phyloP scores from a whole-genome alignment of 2,797 vertebrate species.

The Coilia nasus region DNA sequence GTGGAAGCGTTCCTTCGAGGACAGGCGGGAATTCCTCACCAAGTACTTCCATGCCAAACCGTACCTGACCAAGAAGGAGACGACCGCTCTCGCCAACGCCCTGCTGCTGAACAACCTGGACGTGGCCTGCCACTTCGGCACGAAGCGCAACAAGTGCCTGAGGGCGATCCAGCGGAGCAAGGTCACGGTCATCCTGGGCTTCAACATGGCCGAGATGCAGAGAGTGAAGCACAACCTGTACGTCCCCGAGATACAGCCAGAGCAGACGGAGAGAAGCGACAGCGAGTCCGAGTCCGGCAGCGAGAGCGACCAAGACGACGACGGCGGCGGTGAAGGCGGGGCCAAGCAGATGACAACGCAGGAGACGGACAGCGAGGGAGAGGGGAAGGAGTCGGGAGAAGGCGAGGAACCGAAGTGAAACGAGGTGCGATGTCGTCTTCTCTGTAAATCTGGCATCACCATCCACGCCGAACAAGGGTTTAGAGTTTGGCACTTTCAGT shows the following conservation, averaged over 20 bases:
- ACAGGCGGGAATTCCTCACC: conserved; percentile 84
- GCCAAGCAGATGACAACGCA: too few relatives aligned
- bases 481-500: too few relatives aligned
- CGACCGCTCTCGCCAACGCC: conserved; percentile 81
- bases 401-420: too few relatives aligned
- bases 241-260: conserved; percentile 62
- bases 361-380: too few relatives aligned
- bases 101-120: conserved; percentile 83
- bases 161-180: conserved; percentile 81
- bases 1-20: conserved; percentile 75
- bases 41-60: conserved; percentile 92
- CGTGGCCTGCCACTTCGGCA: conserved; percentile 83
- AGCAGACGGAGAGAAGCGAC: conserved; percentile 40
- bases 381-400: too few relatives aligned
- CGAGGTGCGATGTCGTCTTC: too few relatives aligned
- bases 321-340: too few relatives aligned
- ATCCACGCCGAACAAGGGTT: too few relatives aligned
- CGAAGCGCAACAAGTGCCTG: conserved; percentile 84
- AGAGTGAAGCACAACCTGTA: conserved; percentile 82
- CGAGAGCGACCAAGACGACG: too few relatives aligned
- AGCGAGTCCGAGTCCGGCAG: too few relatives aligned
- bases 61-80: conserved; percentile 85
- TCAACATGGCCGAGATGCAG: conserved; percentile 88
- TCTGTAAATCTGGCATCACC: too few relatives aligned
- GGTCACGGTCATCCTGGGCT: conserved; percentile 85